Evolutionary conservation across 2,797 vertebrate genomes (phyloP).

Genomic region (Xiphophorus birchmanni): DNA sequence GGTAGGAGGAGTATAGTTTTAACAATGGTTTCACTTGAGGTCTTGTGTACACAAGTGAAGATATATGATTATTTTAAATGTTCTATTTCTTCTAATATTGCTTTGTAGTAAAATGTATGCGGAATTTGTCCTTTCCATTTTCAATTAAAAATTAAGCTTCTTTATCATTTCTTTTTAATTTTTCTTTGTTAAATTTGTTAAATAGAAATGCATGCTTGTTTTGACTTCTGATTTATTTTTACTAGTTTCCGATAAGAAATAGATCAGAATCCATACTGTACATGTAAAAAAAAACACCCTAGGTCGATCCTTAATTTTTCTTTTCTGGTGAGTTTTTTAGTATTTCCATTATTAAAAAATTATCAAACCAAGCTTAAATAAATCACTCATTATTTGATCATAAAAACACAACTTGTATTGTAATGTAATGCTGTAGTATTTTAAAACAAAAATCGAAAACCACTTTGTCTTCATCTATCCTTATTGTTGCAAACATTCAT

Average conservation of each 20-base stretch:
- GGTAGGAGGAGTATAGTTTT: background rate
- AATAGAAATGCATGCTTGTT: too few relatives aligned
- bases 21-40: background rate
- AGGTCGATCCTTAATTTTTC: background rate
- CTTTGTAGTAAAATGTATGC: background rate
- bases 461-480: background rate
- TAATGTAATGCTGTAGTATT: background rate
- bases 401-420: background rate
- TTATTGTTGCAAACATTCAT: background rate
- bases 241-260: too few relatives aligned
- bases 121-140: too few relatives aligned
- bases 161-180: too few relatives aligned
- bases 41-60: background rate
- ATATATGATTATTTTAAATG: background rate
- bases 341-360: background rate
- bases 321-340: background rate
- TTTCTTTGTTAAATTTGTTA: too few relatives aligned
- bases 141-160: too few relatives aligned
- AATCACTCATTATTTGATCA: too few relatives aligned
- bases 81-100: background rate
- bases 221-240: too few relatives aligned
- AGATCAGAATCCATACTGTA: background rate
- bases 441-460: background rate
- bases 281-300: background rate
- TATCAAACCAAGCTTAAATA: background rate